These are phyloP conservation scores for Pangasius djambal DNA, from an alignment of 2,797 vertebrate genomes.

Conservation along the genomic window DNA sequence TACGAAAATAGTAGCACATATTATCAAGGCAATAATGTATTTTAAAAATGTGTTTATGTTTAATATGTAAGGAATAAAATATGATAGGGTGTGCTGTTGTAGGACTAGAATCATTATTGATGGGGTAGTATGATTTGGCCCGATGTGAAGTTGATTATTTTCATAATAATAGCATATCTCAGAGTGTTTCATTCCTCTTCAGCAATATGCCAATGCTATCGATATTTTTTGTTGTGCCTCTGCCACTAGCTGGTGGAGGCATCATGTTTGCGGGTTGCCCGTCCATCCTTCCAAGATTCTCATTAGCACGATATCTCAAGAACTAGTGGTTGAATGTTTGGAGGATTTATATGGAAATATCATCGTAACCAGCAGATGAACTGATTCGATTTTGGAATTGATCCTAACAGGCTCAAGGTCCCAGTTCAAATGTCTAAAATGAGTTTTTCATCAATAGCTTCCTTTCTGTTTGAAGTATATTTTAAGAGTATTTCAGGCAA, in stretches of 20 bases:
- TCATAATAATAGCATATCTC: neutral
- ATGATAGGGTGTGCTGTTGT: neutral
- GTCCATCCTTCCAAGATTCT: neutral
- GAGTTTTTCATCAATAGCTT: neutral
- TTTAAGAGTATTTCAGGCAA: constrained; percentile 1
- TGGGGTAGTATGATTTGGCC: neutral
- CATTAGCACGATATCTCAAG: neutral
- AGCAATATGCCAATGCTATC: neutral
- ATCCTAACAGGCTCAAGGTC: neutral
- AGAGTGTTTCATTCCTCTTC: neutral
- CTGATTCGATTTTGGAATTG: neutral
- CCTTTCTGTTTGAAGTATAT: neutral
- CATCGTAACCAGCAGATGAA: neutral
- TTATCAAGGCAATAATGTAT: constrained; percentile 35
- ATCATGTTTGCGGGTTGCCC: neutral
- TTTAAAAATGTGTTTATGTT: neutral
- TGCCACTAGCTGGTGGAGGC: neutral
- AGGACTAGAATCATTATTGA: neutral
- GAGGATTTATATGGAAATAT: neutral
- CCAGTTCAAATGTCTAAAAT: neutral
- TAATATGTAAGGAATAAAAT: constrained; percentile 24
- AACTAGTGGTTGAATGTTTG: neutral
- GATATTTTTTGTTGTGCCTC: neutral
- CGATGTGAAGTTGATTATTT: neutral
- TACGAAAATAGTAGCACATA: constrained; percentile 35